These are phyloP conservation scores for Steinernema hermaphroditum DNA, from an alignment of 2,888 invertebrate genomes.

Conservation along the genomic window DNA sequence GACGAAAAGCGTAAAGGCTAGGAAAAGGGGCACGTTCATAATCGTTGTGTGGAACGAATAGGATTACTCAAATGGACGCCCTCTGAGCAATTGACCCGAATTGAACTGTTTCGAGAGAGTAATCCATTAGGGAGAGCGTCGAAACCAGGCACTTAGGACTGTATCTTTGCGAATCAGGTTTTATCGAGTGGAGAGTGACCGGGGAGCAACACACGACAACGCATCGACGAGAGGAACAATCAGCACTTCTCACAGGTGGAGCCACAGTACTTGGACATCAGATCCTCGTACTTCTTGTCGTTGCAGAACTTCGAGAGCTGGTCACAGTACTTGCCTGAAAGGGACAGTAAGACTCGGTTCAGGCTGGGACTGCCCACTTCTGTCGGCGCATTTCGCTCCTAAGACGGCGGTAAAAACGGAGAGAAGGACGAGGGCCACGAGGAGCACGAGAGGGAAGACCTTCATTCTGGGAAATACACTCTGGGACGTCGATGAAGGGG, in stretches of 20 bases:
- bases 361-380: not conserved
- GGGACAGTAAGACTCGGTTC: not conserved
- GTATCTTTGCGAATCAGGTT: not conserved
- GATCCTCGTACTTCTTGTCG: not conserved
- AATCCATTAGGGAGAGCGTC: too few relatives aligned
- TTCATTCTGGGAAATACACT: too few relatives aligned
- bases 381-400: not conserved
- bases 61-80: too few relatives aligned
- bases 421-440: not conserved
- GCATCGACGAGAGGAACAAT: not conserved
- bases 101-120: too few relatives aligned
- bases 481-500: too few relatives aligned
- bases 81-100: too few relatives aligned
- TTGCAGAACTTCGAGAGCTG: not conserved
- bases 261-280: not conserved
- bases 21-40: too few relatives aligned
- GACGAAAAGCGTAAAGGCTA: too few relatives aligned
- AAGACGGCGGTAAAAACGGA: not conserved
- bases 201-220: not conserved
- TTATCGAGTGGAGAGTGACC: not conserved
- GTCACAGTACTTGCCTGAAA: constrained; percentile 1
- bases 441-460: too few relatives aligned
- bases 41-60: too few relatives aligned
- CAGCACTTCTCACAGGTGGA: not conserved
- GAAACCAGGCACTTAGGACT: too few relatives aligned